Conservation (phyloP, 1,140 invertebrate species). For the Brachystomella parvula region DNA sequence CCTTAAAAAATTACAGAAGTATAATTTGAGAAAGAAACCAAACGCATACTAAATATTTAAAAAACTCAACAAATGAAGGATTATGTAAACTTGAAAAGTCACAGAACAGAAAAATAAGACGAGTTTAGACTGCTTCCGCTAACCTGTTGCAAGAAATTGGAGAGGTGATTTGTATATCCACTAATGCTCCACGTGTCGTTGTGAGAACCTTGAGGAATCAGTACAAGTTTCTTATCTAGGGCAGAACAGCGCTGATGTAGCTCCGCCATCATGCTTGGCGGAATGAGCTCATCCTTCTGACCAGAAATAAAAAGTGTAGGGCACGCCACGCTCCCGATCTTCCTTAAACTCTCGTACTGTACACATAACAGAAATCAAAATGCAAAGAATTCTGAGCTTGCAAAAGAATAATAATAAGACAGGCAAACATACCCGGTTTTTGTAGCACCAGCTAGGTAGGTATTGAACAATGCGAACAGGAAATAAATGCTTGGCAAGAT, state of each 20-base stretch:
- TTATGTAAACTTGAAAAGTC: no score
- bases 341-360: conserved; percentile 32
- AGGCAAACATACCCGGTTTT: conserved; percentile 26
- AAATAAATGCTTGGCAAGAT: conserved; percentile 58
- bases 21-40: not conserved
- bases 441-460: conserved; percentile 34
- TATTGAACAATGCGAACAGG: conserved; percentile 25
- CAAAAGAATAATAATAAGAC: not conserved
- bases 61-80: not conserved
- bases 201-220: conserved; percentile 71
- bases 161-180: conserved; percentile 22
- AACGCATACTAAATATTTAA: conserved; percentile 8
- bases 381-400: not conserved
- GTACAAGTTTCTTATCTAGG: conserved; percentile 58
- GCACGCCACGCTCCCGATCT: conserved; percentile 29
- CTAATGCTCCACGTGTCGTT: conserved; percentile 74
- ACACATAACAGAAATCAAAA: not conserved
- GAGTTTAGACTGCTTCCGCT: not conserved
- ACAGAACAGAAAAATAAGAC: not conserved
- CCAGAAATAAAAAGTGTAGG: conserved; percentile 74
- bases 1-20: no score
- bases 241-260: conserved; percentile 58
- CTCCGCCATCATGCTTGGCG: conserved; percentile 72
- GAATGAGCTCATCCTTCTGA: conserved; percentile 72
- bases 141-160: conserved; percentile 27